These are phyloP conservation scores for Melanotaenia parkinsoni DNA, from an alignment of 2,797 vertebrate genomes.

Conservation along the genomic window DNA sequence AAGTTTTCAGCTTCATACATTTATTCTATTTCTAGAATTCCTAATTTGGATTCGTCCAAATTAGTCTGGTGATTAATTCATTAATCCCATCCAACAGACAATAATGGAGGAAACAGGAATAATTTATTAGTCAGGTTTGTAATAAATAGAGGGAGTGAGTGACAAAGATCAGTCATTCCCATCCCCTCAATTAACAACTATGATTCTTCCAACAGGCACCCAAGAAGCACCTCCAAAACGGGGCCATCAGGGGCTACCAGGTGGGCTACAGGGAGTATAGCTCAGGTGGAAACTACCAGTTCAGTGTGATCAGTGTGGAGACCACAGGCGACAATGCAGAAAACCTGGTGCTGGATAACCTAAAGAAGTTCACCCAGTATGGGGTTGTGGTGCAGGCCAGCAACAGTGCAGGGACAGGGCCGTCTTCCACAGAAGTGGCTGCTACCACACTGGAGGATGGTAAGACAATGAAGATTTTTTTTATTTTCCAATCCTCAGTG, in stretches of 20 bases:
- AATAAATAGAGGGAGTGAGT: background rate
- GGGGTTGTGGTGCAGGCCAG: slow-evolving; percentile 97
- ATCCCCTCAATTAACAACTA: background rate
- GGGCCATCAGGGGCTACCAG: slow-evolving; percentile 95
- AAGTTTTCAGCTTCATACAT: background rate
- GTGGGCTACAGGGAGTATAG: slow-evolving; percentile 97
- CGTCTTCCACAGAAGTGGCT: slow-evolving; percentile 96
- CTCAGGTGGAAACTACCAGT: slow-evolving; percentile 94
- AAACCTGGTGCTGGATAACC: slow-evolving; percentile 92
- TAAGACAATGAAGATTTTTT: slow-evolving; percentile 56
- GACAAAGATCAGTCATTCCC: background rate
- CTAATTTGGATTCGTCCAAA: background rate
- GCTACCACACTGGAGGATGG: slow-evolving; percentile 96
- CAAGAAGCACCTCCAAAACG: slow-evolving; percentile 95
- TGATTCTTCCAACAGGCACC: slow-evolving; percentile 82
- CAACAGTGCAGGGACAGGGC: slow-evolving; percentile 95
- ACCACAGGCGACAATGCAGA: slow-evolving; percentile 96
- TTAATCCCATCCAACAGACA: background rate
- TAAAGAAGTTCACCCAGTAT: slow-evolving; percentile 97
- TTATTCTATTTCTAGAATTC: background rate
- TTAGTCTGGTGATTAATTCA: background rate
- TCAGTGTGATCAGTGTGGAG: slow-evolving; percentile 96
- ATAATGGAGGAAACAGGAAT: background rate
- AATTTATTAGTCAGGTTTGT: background rate
- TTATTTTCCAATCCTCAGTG: too few relatives aligned